Evolutionary conservation across 2,797 vertebrate species (phyloP).

Genomic region (Enteromius argenteus): DNA sequence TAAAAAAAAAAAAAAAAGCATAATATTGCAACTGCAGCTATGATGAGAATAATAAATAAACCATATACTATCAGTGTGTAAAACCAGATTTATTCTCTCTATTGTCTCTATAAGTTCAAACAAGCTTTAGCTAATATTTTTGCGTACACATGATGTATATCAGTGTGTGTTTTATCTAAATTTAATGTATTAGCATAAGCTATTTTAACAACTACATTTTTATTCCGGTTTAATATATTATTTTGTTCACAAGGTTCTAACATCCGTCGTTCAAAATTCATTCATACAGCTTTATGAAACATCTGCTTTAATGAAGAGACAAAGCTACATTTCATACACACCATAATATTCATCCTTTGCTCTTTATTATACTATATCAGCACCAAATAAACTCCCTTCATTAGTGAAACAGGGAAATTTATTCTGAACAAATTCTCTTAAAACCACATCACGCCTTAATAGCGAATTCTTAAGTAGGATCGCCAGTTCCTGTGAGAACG

Average conservation of each 20-base stretch:
- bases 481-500: background rate
- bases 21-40: background rate
- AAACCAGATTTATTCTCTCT: background rate
- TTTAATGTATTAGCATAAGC: too few relatives aligned
- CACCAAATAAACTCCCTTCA: background rate
- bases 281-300: background rate
- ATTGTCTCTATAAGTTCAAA: background rate
- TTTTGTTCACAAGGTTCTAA: background rate
- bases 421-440: background rate
- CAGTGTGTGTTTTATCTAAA: background rate
- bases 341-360: background rate
- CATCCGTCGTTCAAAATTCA: background rate
- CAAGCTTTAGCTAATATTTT: background rate
- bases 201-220: background rate
- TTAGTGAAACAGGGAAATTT: background rate
- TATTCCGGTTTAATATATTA: background rate
- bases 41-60: background rate
- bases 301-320: background rate
- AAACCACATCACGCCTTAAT: background rate
- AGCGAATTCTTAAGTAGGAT: background rate
- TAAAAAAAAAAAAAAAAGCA: background rate
- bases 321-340: background rate
- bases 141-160: background rate
- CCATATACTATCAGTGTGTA: background rate
- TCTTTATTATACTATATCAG: background rate